Evolutionary conservation across 2,797 vertebrate species (phyloP), one percentile per base, ranked within the genome.

Genomic region (Macropus fuliginosus): DNA sequence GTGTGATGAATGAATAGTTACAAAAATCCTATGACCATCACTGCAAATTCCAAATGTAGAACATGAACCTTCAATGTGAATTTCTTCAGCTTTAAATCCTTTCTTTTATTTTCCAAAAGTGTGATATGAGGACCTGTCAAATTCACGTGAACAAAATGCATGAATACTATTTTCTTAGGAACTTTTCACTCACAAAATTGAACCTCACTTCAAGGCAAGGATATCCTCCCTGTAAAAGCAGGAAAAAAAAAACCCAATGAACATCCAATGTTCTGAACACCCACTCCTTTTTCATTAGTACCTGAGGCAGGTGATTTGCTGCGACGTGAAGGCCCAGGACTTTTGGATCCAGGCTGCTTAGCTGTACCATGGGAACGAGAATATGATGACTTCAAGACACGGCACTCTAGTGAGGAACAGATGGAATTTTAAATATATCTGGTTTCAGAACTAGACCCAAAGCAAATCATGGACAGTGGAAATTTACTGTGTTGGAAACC

Each of bases 291-390:
- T 21, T 93, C 27, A 54, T 27, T 57, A 94, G 87, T 98, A 99
- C 99, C 99, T 99, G 99, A 98, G 96, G 99, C 99, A 18, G 99
- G 99, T 62, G 99, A 99, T 97, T 99, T 99, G 99, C 99, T 99
- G 97, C 99, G 99, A 21, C 99, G 99, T 1, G 99, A 98, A 14
- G 97, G 97, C 94, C 98, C 99, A 0, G 99, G 99, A 97, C 99
- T 99, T 98, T 99, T 99, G 92, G 98, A 98, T 29, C 99, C 99
- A 40, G 98, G 52, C 18, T 98, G 97, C 90, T 99, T 99, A 93
- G 98, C 97, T 0, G 98, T 95, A 59, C 98, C 98, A 91, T 98
- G 97, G 87, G 99, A 98, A 91, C 99, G 99, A 18, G 99, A 98
- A 96, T 99, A 99, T 0, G 99, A 99, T 0, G 99, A 98, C 98